phyloP scores from a whole-genome alignment of 2,888 invertebrate species.

The Siphlonurus alternatus region DNA sequence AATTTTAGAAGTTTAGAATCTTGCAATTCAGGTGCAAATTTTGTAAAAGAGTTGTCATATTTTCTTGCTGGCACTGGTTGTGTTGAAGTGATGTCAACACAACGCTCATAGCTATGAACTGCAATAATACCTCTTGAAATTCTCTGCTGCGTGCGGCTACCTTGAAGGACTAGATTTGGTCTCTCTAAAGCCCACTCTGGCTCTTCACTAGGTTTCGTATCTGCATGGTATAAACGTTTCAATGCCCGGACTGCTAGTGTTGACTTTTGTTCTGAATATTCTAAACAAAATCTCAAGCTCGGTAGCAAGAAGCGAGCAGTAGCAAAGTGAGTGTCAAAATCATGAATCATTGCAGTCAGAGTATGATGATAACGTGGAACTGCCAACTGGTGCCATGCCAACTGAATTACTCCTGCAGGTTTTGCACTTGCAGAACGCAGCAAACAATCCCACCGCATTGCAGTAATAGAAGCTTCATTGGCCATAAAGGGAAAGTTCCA shows the following conservation, averaged over 20 bases:
- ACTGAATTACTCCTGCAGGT: slow-evolving; percentile 24
- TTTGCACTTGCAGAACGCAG: slow-evolving; percentile 40
- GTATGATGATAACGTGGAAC: slow-evolving; percentile 39
- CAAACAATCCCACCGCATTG: slow-evolving; percentile 38
- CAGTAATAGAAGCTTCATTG: slow-evolving; percentile 18
- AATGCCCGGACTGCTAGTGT: background rate
- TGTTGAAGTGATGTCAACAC: background rate
- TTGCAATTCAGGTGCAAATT: background rate
- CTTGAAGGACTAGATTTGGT: background rate
- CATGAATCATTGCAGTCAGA: slow-evolving; percentile 34
- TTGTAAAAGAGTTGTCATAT: background rate
- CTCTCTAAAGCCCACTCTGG: background rate
- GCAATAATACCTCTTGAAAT: slow-evolving; percentile 13
- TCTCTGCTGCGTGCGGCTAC: slow-evolving; percentile 9
- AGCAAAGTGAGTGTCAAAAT: slow-evolving; percentile 16
- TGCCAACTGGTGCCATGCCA: slow-evolving; percentile 48
- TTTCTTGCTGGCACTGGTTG: background rate
- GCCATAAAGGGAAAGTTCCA: slow-evolving; percentile 43
- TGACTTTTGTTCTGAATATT: background rate
- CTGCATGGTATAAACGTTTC: background rate
- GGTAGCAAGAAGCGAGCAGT: slow-evolving; percentile 1
- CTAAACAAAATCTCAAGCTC: slow-evolving; percentile 1
- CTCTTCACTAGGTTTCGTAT: background rate
- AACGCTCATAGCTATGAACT: slow-evolving; percentile 12
- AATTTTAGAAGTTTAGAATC: background rate